Base-by-base conservation (phyloP, 2,797 vertebrate species). In the Rhabdomys pumilio region DNA sequence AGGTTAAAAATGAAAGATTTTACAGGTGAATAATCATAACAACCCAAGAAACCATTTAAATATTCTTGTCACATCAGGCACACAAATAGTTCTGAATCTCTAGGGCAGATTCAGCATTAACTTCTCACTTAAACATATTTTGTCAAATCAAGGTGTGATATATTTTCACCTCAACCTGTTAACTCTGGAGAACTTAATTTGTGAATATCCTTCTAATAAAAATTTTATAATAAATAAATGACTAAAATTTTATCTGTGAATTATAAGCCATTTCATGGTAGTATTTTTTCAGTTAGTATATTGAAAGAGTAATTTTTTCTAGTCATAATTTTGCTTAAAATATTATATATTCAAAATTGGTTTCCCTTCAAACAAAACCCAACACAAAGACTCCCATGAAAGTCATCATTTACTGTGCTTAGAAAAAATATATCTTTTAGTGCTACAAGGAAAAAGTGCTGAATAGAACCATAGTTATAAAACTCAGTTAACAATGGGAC, bases 301-400 rank as follows among this genome's bases (percentile, higher is more conserved):
- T 6, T 91, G 73, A 34, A n/a, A 31, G 26, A 57, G 81, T 90
- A 57, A n/a, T 79, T 65, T 81, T 89, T 84, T 93, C 55, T 15
- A 77, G 57, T 15, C 26, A 81, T 63, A 2, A 69, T 72, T 89
- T 89, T 65, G 2, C 11, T 89, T 63, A 69, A 96, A 69, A 41
- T 69, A 57, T 15, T 81, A 26, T 61, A 73, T 50, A 73, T 79
- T 55, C 55, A 67, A 89, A 26, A 41, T 47, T 75, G 72, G 69
- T 85, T 80, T 0, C 6, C 3, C 34, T 93, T 81, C 10, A 89
- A 85, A 8, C 26, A 69, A 96, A 94, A 85, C 93, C 12, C 19
- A 89, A 82, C 15, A 59, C 24, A 92, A 88, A 55, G 50, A 2
- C 0, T 77, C 10, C 38, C 67, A 86, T 82, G n/a, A 77, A 93